Evolutionary conservation across 2,888 invertebrate species (phyloP), one percentile per base, ranked within the genome.

Genomic region (Pristionchus japonicus): DNA sequence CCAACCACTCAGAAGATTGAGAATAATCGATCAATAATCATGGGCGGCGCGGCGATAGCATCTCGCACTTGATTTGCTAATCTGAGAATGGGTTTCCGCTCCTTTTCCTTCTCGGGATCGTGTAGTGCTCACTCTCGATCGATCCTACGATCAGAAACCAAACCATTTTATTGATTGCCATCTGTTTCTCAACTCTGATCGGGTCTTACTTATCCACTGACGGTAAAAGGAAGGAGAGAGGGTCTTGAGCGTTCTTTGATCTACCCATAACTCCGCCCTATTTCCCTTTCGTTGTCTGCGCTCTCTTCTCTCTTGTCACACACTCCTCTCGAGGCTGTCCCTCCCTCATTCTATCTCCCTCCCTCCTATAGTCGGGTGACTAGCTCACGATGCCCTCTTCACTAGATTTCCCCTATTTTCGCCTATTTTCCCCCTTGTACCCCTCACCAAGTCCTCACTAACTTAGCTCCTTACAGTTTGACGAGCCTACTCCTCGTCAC

Each of bases 271-370:
- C n/a, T n/a, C n/a, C 74, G 27, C 1, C 7, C 7, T 9, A 3
- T 1, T 27, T 27, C 3, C 6, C 70, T 7, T 37, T 70, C 43
- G 3, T 11, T 43, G 43, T 77, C 74, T 23, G 74, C 43, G 31
- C 43, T 77, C 74, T 77, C 74, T n/a, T n/a, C 74, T 40, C 74
- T 43, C 40, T 77, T n/a, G n/a, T n/a, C n/a, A n/a, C n/a, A n/a
- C n/a, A n/a, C 74, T 31, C 31, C 7, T 15, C 43, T 17, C 31
- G 43, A 9, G 43, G 15, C 74, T 43, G 2, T 13, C 43, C 43
- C n/a, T 77, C 74, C 37, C 74, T 43, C 74, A 43, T 31, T n/a
- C 17, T 43, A 23, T 7, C 37, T 70, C 37, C 0, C 37, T 37
- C 27, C 31, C 20, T 23, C 20, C 20, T 11, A 20, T 27, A 27